A percentile compares a stretch with the other conserved stretches of the same genome.
These are phyloP conservation scores for Trematocara stigmaticum DNA, from an alignment of 2,113 vertebrate species.

Conservation along the genomic window DNA sequence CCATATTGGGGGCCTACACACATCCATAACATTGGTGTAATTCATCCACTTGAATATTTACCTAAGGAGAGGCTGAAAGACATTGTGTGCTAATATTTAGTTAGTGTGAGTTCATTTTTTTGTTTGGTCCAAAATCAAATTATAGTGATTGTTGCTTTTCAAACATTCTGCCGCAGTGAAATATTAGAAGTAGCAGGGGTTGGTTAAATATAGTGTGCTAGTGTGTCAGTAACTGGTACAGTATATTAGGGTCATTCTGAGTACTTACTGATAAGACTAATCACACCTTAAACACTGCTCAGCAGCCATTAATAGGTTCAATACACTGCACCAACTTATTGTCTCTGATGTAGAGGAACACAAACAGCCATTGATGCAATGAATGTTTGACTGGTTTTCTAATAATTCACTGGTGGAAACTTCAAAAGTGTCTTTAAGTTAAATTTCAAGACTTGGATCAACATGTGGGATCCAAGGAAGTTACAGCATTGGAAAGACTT, in stretches of 20 bases:
- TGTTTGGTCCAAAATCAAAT: constrained; percentile 34
- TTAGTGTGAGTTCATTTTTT: constrained; percentile 18
- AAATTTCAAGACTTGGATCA: background rate
- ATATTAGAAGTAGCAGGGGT: constrained; percentile 2
- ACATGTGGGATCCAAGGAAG: background rate
- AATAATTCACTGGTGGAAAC: background rate
- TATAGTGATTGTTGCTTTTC: constrained; percentile 29
- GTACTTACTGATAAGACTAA: background rate
- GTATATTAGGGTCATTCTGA: background rate
- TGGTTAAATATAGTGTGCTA: background rate
- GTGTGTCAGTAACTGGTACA: background rate
- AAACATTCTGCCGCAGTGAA: constrained; percentile 17
- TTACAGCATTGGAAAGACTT: background rate
- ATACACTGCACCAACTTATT: background rate
- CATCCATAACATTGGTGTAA: constrained; percentile 17
- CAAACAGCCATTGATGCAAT: background rate
- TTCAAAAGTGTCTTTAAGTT: background rate
- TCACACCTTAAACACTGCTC: background rate
- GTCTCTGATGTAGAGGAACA: background rate
- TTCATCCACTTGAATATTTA: constrained; percentile 36
- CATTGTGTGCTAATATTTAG: constrained; percentile 41
- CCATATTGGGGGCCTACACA: constrained; percentile 9
- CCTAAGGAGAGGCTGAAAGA: background rate
- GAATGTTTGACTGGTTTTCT: background rate
- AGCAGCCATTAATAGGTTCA: background rate